A percentile compares a stretch with the other conserved stretches of the same genome.
phyloP scores from a whole-genome alignment of 2,797 vertebrate genomes.

The Parauchenoglanis ngamensis region DNA sequence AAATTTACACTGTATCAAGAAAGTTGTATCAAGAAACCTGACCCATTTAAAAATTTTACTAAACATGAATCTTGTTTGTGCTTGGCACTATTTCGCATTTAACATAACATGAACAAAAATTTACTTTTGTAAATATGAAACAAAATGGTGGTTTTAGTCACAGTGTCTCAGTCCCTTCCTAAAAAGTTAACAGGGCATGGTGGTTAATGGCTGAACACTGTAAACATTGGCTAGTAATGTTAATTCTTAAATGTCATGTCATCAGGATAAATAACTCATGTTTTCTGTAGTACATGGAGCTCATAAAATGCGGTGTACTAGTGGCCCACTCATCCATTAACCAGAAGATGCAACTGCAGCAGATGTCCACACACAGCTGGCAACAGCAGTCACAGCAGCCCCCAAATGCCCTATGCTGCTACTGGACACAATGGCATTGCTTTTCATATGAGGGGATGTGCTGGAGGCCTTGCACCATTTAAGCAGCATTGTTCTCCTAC shows the following conservation, averaged over 20 bases:
- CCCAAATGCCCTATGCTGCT: constrained; percentile 46
- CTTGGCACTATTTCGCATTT: neutral
- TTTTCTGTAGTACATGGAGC: neutral
- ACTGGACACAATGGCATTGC: neutral
- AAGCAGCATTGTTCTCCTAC: neutral
- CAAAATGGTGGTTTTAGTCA: neutral
- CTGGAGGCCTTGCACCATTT: neutral
- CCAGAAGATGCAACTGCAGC: constrained; percentile 69
- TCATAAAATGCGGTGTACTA: constrained; percentile 54
- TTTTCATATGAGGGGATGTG: neutral
- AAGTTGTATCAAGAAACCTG: neutral
- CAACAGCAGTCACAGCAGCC: constrained; percentile 75
- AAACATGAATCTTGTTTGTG: neutral
- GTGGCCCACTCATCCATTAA: constrained; percentile 58
- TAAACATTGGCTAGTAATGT: neutral
- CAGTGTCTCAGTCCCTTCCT: neutral
- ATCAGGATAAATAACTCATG: neutral
- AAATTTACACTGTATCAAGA: neutral
- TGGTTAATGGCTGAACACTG: neutral
- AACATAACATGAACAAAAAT: neutral
- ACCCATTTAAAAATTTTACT: neutral
- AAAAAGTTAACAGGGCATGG: neutral
- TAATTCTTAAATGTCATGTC: neutral
- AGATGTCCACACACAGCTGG: constrained; percentile 70
- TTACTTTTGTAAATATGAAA: neutral